Percentiles rank a stretch among this genome's conserved stretches.
phyloP scores from a whole-genome alignment of 2,797 vertebrate genomes.

The Gallirallus australis region DNA sequence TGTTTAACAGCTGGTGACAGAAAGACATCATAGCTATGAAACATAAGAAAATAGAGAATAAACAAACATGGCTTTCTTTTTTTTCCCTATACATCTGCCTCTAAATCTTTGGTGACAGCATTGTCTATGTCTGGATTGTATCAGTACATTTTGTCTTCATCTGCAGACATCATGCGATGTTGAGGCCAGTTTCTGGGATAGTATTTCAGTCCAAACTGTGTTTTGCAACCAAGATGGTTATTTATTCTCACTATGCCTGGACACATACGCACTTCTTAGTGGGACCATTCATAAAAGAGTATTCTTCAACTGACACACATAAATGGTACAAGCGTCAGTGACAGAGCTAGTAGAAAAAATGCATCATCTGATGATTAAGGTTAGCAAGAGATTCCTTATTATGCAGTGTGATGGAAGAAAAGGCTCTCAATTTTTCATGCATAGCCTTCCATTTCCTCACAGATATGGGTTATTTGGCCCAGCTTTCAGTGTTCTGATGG shows the following conservation, averaged over 20 bases:
- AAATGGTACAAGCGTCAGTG: background rate
- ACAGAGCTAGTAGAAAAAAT: background rate
- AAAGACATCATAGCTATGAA: background rate
- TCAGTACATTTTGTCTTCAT: background rate
- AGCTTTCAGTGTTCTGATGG: background rate
- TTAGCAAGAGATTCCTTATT: background rate
- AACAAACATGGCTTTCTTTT: background rate
- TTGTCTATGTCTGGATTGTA: background rate
- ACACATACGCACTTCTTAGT: background rate
- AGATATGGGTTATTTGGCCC: background rate
- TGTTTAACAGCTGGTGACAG: background rate
- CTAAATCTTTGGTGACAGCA: background rate
- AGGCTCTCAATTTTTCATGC: background rate
- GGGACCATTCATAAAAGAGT: background rate
- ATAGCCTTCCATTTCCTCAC: background rate
- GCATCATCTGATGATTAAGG: background rate
- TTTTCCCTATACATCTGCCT: background rate
- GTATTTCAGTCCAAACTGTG: background rate
- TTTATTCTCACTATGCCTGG: background rate
- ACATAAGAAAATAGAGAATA: background rate
- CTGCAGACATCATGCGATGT: background rate
- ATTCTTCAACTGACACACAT: background rate
- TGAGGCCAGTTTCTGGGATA: background rate
- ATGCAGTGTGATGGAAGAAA: background rate
- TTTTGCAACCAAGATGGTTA: background rate